phyloP scores from a whole-genome alignment of 2,888 invertebrate species.

The Teleogryllus oceanicus region DNA sequence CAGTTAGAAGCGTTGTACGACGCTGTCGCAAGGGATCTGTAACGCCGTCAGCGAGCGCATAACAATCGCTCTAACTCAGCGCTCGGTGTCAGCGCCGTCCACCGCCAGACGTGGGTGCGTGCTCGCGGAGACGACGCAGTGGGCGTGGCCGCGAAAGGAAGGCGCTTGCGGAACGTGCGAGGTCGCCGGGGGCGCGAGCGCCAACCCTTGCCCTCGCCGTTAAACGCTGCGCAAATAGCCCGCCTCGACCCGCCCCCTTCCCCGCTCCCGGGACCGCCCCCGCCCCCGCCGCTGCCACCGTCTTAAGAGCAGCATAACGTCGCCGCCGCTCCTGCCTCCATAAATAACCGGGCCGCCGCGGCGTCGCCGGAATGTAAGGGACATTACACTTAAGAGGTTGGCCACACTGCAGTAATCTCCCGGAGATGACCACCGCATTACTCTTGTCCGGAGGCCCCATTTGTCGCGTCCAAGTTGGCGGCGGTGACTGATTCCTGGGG shows the following conservation, averaged over 20 bases:
- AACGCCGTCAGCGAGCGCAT: too few relatives aligned
- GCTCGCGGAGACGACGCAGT: too few relatives aligned
- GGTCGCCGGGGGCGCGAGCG: not conserved
- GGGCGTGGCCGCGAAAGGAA: too few relatives aligned
- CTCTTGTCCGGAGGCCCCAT: constrained; percentile 8
- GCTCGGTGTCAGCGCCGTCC: too few relatives aligned
- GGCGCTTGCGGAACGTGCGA: not conserved
- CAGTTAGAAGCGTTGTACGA: too few relatives aligned
- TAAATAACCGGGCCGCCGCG: not conserved
- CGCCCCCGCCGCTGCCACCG: not conserved
- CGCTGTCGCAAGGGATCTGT: too few relatives aligned
- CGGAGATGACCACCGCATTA: constrained; percentile 18
- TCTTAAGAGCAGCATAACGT: constrained; percentile 18
- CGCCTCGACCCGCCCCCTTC: not conserved
- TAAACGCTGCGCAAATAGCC: not conserved
- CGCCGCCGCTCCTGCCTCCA: not conserved
- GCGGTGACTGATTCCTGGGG: constrained; percentile 19
- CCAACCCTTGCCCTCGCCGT: not conserved
- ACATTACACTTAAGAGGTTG: constrained; percentile 18
- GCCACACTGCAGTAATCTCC: constrained; percentile 18
- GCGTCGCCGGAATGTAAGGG: constrained; percentile 18
- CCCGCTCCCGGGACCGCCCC: not conserved
- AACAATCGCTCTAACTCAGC: too few relatives aligned
- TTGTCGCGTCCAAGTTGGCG: constrained; percentile 9
- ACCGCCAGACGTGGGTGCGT: too few relatives aligned